Percentiles rank a stretch among this genome's conserved stretches.
Conservation (phyloP, 2,797 vertebrate genomes). For the Crocidura indochinensis region DNA sequence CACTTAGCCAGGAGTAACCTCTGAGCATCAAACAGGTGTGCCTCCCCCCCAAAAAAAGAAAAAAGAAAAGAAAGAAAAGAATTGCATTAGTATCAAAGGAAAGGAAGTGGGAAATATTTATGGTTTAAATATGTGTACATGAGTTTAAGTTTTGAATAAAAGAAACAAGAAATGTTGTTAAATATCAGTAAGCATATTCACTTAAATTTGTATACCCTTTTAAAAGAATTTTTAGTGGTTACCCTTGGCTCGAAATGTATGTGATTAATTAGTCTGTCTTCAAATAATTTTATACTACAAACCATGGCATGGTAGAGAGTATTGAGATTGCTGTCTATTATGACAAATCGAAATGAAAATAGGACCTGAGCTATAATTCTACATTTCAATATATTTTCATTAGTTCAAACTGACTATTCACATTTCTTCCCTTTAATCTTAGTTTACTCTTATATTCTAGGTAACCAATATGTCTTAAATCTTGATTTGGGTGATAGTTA, state of each 20-base stretch:
- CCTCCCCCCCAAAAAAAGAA: no score
- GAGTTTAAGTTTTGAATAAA: slow-evolving; percentile 15
- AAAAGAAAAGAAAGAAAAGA: no score
- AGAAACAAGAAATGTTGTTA: slow-evolving; percentile 61
- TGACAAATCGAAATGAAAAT: slow-evolving; percentile 49
- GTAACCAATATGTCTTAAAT: neutral
- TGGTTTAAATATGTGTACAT: no score
- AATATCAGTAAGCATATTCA: neutral
- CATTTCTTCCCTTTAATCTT: neutral
- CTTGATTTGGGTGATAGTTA: slow-evolving; percentile 24
- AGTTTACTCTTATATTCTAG: slow-evolving; percentile 11
- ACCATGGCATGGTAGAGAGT: neutral
- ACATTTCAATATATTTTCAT: slow-evolving; percentile 34
- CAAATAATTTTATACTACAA: slow-evolving; percentile 20
- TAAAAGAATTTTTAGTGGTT: slow-evolving; percentile 6
- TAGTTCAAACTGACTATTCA: neutral
- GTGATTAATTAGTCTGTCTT: neutral
- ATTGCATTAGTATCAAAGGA: no score
- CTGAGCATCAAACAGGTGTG: no score
- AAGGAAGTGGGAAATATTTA: no score
- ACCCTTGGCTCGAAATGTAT: neutral
- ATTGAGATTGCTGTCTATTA: slow-evolving; percentile 57
- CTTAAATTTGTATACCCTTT: slow-evolving; percentile 41
- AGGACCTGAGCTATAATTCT: neutral
- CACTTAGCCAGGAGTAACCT: no score